Evolutionary conservation across 1,140 invertebrate species (phyloP).

Genomic region (Battus philenor): DNA sequence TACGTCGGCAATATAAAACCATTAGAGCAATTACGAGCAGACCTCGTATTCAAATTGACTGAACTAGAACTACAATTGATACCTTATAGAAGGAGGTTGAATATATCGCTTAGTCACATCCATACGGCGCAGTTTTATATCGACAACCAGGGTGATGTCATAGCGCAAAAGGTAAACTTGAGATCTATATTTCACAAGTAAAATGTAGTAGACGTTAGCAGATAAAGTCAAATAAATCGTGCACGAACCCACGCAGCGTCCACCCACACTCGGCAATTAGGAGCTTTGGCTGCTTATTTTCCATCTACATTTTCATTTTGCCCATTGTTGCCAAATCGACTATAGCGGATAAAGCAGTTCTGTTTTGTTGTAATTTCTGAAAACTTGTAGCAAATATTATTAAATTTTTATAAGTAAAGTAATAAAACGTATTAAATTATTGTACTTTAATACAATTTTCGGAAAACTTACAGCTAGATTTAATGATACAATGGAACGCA

Average conservation of each 20-base stretch:
- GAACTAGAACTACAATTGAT: constrained; percentile 83
- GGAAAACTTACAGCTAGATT: too few relatives aligned
- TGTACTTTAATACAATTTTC: too few relatives aligned
- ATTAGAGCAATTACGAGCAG: constrained; percentile 81
- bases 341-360: constrained; percentile 2
- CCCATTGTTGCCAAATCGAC: too few relatives aligned
- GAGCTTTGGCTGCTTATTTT: constrained; percentile 10
- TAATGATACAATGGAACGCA: too few relatives aligned
- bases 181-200: constrained; percentile 3
- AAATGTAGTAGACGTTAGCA: constrained; percentile 5
- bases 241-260: constrained; percentile 10
- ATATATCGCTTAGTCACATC: constrained; percentile 83
- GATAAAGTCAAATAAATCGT: constrained; percentile 13
- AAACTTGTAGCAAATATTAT: neutral
- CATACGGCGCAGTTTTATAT: constrained; percentile 86
- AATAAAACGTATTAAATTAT: too few relatives aligned
- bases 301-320: constrained; percentile 7
- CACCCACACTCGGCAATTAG: constrained; percentile 16
- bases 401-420: too few relatives aligned
- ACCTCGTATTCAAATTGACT: constrained; percentile 84
- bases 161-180: constrained; percentile 78
- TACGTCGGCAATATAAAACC: constrained; percentile 80
- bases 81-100: constrained; percentile 81
- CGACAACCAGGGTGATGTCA: constrained; percentile 83
- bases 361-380: neutral